Conservation (phyloP, 2,888 invertebrate species). For the Cheilosia urbana region DNA sequence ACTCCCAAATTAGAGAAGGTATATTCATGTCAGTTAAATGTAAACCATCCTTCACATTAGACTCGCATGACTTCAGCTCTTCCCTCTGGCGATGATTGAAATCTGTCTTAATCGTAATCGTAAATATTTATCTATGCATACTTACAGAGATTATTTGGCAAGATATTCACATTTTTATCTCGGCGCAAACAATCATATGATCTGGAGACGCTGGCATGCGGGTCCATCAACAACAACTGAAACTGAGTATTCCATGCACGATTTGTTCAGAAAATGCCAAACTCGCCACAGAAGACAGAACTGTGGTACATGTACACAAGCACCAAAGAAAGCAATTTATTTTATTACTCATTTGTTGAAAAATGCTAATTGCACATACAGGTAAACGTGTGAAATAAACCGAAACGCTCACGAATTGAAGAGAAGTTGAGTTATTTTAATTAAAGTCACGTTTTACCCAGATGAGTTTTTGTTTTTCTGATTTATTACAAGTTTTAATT, state of each 20-base stretch:
- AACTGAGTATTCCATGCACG: background rate
- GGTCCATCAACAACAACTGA: background rate
- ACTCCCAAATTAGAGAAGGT: too few relatives aligned
- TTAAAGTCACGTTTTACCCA: conserved; percentile 53
- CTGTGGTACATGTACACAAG: background rate
- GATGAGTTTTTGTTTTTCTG: background rate
- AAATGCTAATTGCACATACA: conserved; percentile 24
- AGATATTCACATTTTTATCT: conserved; percentile 17
- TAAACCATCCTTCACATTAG: too few relatives aligned
- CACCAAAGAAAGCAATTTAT: conserved; percentile 1
- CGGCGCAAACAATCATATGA: conserved; percentile 7
- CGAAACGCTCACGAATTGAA: background rate
- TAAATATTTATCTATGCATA: conserved; percentile 14
- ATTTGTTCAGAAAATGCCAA: conserved; percentile 13
- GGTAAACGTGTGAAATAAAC: conserved; percentile 22
- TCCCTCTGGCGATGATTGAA: conserved; percentile 12
- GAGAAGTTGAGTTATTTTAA: conserved; percentile 32
- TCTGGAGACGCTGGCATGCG: background rate
- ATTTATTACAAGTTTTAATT: conserved; percentile 36
- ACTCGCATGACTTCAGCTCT: background rate
- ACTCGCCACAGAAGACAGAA: conserved; percentile 14
- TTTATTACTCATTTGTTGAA: conserved; percentile 3
- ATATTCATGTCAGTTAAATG: too few relatives aligned
- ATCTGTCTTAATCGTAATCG: conserved; percentile 13
- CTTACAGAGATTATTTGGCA: background rate